These are phyloP conservation scores for Monopis laevigella DNA, from an alignment of 2,888 invertebrate species.

Conservation along the genomic window DNA sequence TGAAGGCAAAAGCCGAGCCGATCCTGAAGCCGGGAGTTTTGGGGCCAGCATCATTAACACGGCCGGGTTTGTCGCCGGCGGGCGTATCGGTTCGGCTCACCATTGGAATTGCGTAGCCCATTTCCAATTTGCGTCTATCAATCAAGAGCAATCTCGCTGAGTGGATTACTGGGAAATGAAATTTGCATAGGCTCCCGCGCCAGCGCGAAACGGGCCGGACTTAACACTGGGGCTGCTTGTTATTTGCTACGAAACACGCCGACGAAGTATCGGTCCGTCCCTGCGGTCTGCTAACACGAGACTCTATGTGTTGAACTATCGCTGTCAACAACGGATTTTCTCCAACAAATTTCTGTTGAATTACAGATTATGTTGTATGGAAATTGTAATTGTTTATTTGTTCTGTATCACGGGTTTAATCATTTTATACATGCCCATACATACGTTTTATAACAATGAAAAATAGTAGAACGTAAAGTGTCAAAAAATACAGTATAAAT, in stretches of 20 bases:
- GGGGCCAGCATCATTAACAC: slow-evolving; percentile 11
- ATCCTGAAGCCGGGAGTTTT: slow-evolving; percentile 9
- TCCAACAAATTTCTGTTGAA: no score
- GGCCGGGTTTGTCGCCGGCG: slow-evolving; percentile 26
- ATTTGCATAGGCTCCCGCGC: slow-evolving; percentile 71
- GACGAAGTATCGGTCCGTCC: slow-evolving; percentile 4
- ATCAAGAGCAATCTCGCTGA: slow-evolving; percentile 75
- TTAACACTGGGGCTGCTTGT: slow-evolving; percentile 27
- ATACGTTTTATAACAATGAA: no score
- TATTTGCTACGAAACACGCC: slow-evolving; percentile 29
- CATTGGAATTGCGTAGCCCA: slow-evolving; percentile 39
- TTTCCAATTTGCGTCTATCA: slow-evolving; percentile 78
- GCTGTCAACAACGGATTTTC: no score
- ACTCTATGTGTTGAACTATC: background rate
- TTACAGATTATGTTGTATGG: no score
- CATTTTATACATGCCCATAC: no score
- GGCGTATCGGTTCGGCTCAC: slow-evolving; percentile 24
- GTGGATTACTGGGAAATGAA: slow-evolving; percentile 76
- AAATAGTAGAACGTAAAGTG: no score
- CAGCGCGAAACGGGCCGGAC: slow-evolving; percentile 21
- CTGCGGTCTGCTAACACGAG: slow-evolving; percentile 1
- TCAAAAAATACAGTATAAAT: no score
- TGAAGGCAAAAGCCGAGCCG: slow-evolving; percentile 9
- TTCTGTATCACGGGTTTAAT: no score
- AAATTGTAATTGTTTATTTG: no score